Evolutionary conservation across 2,888 invertebrate genomes (phyloP), one percentile per base, ranked within the genome.

Genomic region (Stenodema calcarata): DNA sequence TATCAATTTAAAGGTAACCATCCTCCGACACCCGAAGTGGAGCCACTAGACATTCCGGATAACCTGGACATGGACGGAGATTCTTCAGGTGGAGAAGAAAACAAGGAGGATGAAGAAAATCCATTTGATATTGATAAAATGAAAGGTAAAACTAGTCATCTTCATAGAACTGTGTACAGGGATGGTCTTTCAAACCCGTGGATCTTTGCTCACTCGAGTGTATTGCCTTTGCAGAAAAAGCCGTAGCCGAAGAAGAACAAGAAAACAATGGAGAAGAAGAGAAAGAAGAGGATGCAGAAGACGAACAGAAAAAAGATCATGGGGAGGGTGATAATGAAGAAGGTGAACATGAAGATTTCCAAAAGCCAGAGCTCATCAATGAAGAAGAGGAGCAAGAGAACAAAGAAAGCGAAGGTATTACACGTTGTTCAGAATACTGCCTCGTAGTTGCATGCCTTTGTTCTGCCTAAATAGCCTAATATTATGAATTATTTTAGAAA

Each of bases 21-120:
- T 88, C 94, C 94, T 89, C 94, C 95, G 73, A 93, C 95, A 14
- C 95, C 95, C 0, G 96, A 97, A 90, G 95, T 97, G 0, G 97
- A 98, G 91, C 97, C 97, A 0, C 97, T 98, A 69, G 95, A 98
- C 91, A 92, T 97, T 89, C 94, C 97, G 23, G 97, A 97, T 90
- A 28, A 84, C 42, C 28, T 75, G 50, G 95, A 94, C 41, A 94
- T 92, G 89, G 94, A 92, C 90, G 94, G 94, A 30, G 94, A 94
- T 28, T 30, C 50, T 23, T 91, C 92, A 41, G 93, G 94, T 41
- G 93, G 93, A 76, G 93, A 93, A 89, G 79, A 94, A n/a, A 91
- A 92, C 35, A 93, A 93, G 89, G 92, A 92, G 14, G 93, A 93
- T 87, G 94, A 95, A 41, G 95, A 96, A 88, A 96, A 97, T 93